Evolutionary conservation across 2,888 invertebrate genomes (phyloP), one percentile per base, ranked within the genome.

Genomic region (Acronicta aceris): DNA sequence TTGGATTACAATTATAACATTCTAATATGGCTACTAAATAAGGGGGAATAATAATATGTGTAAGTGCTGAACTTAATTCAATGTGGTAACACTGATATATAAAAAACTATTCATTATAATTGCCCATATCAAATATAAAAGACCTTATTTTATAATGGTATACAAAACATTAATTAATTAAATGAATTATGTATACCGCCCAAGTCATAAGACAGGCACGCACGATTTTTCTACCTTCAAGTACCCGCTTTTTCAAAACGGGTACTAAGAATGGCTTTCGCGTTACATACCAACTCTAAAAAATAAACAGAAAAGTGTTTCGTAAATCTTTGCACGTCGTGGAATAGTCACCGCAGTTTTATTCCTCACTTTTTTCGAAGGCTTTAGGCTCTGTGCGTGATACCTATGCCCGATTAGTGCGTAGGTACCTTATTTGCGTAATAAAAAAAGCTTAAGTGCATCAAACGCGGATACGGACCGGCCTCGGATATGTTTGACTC

Each of bases 401-500:
- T 71, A 57, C 66, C 60, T 78, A 76, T 78, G 13, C 59, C 12
- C 43, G 67, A 78, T 76, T 66, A 64, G 57, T 61, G 49, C 36
- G 21, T 21, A 21, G 21, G 27, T 45, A 59, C 51, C 8, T 63
- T 6, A 41, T 60, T 86, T 78, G 73, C 81, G 83, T 81, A 82
- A 86, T 77, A 70, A 60, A 75, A 21, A 77, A 48, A 27, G 40
- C 47, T 53, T 45, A 49, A 59, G 70, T 78, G 78, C 70, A 78
- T 58, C 71, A 75, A 82, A 90, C 85, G 84, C 91, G 92, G 91
- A 91, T 92, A 79, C 81, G 62, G 76, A 75, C 74, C 75, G 89
- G 80, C 93, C 93, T 93, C 91, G 84, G 74, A 81, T 81, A 78
- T 81, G 82, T 88, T 89, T 92, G 90, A 92, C 71, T 27, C 9